phyloP scores from a whole-genome alignment of 2,797 vertebrate species.

The Crenuchus spilurus region DNA sequence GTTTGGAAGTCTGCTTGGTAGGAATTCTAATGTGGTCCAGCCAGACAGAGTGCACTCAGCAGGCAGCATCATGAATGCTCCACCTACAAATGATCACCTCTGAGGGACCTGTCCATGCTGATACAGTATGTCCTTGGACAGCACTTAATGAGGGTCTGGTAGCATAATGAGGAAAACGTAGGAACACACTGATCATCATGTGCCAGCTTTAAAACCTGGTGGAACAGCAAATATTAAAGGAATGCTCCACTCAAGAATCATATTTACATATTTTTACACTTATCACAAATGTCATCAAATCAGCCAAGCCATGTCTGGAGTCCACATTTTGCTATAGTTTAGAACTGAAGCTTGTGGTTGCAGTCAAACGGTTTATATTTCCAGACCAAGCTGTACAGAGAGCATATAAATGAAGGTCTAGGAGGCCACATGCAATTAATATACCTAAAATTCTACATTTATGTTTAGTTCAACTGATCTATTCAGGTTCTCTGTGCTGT shows the following conservation, averaged over 20 bases:
- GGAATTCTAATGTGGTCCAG: slow-evolving; percentile 9
- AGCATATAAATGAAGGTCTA: neutral
- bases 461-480: neutral
- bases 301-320: no score
- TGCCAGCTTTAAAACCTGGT: no score
- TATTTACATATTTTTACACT: no score
- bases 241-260: no score
- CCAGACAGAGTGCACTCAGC: neutral
- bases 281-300: no score
- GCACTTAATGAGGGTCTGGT: neutral
- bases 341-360: no score
- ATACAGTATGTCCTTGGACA: neutral
- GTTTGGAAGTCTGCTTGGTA: neutral
- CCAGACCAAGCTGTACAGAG: neutral
- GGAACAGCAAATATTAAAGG: no score
- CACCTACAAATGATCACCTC: neutral
- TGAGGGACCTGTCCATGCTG: neutral
- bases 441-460: neutral
- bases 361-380: no score
- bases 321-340: no score
- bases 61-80: neutral
- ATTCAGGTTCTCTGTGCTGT: no score
- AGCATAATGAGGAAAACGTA: neutral
- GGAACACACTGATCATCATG: no score
- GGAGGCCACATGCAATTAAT: neutral